phyloP scores from a whole-genome alignment of 2,888 invertebrate genomes.

The Luperina nickerlii region DNA sequence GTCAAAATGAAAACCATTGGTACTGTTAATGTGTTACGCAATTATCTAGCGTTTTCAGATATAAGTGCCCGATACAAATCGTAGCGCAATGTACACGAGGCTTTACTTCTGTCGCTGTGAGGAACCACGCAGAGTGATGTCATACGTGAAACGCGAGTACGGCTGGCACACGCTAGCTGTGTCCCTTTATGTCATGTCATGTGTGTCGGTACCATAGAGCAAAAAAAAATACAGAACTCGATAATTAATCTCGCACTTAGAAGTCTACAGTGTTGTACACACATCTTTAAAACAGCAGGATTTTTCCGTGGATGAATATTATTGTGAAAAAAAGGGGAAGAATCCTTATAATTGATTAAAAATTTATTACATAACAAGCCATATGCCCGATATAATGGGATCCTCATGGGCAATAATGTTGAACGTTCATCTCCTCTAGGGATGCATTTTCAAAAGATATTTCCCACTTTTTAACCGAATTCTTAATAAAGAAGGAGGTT shows the following conservation, averaged over 20 bases:
- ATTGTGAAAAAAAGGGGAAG: not conserved
- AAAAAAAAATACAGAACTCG: not conserved
- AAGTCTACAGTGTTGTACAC: not conserved
- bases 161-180: not conserved
- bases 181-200: slow-evolving; percentile 7
- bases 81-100: not conserved
- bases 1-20: no score
- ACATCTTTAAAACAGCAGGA: not conserved
- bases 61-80: not conserved
- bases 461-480: no score
- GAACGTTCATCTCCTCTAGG: not conserved
- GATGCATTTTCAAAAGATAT: not conserved
- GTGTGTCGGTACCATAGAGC: not conserved
- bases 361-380: not conserved
- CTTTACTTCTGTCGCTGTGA: slow-evolving; percentile 4
- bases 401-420: not conserved
- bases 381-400: not conserved
- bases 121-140: slow-evolving; percentile 23
- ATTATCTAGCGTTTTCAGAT: no score
- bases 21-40: no score
- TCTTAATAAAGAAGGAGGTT: no score
- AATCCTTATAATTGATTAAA: not conserved
- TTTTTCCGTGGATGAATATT: not conserved
- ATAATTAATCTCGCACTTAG: not conserved
- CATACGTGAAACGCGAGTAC: slow-evolving; percentile 36